These are phyloP conservation scores for Chelonus insularis DNA, from an alignment of 1,140 invertebrate genomes.

Conservation along the genomic window DNA sequence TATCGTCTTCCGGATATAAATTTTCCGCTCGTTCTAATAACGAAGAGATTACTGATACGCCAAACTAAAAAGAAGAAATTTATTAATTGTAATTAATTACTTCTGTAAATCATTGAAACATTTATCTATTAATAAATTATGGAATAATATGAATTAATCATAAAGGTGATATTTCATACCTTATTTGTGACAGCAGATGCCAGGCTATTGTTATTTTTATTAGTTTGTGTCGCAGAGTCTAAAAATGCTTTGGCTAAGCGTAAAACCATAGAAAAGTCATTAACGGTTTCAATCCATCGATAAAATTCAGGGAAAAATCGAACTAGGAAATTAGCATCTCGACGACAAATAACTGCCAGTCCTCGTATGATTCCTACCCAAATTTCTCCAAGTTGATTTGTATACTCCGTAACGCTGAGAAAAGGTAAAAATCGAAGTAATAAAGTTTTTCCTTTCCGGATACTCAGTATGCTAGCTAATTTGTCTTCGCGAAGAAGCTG, in stretches of 20 bases:
- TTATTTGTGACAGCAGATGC: slow-evolving; percentile 52
- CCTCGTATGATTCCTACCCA: slow-evolving; percentile 62
- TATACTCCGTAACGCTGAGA: slow-evolving; percentile 54
- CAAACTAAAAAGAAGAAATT: slow-evolving; percentile 47
- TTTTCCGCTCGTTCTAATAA: slow-evolving; percentile 52
- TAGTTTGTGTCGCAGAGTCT: slow-evolving; percentile 43
- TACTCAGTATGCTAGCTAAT: slow-evolving; percentile 68
- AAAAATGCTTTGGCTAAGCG: slow-evolving; percentile 45
- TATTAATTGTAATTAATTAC: slow-evolving; percentile 6
- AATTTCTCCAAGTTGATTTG: slow-evolving; percentile 55
- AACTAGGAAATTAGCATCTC: slow-evolving; percentile 57
- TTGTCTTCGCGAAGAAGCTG: slow-evolving; percentile 66
- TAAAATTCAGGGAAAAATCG: slow-evolving; percentile 62
- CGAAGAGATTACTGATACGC: slow-evolving; percentile 52
- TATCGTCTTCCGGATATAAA: slow-evolving; percentile 38
- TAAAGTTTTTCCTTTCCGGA: slow-evolving; percentile 73
- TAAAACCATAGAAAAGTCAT: slow-evolving; percentile 36
- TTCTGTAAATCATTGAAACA: background rate
- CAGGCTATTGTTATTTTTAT: slow-evolving; percentile 50
- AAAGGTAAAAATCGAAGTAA: slow-evolving; percentile 64
- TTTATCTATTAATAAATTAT: too few species aligned
- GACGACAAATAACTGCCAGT: slow-evolving; percentile 59
- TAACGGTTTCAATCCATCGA: slow-evolving; percentile 52
- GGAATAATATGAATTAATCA: too few species aligned
- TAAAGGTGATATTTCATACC: slow-evolving; percentile 45